Evolutionary conservation across 2,113 vertebrate genomes (phyloP).

Genomic region (Anhinga rufa): DNA sequence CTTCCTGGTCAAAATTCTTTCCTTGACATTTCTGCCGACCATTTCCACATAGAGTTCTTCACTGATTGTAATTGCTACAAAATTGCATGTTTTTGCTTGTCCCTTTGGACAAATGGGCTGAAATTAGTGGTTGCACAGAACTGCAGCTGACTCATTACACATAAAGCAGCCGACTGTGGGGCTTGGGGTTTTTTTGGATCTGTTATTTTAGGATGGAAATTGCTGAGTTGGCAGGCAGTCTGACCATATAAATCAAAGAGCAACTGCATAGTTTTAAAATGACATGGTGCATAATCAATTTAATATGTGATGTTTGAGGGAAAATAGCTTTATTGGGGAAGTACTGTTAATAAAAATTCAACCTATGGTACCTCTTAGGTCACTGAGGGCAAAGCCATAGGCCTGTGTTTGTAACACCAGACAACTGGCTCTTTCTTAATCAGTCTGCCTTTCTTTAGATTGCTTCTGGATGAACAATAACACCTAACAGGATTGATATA

Average conservation of each 20-base stretch:
- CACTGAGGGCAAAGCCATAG: conserved; percentile 14
- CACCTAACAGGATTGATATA: background rate
- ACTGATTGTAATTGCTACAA: conserved; percentile 58
- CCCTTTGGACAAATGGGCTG: conserved; percentile 51
- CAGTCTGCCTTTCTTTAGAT: background rate
- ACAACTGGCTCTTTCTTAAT: conserved; percentile 27
- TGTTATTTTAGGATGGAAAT: conserved; percentile 64
- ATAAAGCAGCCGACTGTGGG: background rate
- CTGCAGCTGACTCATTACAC: conserved; percentile 65
- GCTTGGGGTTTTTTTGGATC: background rate
- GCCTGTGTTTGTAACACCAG: background rate
- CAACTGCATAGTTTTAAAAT: conserved; percentile 63
- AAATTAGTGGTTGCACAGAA: conserved; percentile 56
- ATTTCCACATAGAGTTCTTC: conserved; percentile 31
- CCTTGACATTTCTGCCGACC: conserved; percentile 15
- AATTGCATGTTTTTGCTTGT: conserved; percentile 60
- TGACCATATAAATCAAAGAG: conserved; percentile 56
- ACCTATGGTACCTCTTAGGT: background rate
- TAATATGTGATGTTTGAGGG: conserved; percentile 46
- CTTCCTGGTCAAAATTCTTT: background rate
- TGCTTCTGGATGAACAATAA: conserved; percentile 16
- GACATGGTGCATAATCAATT: conserved; percentile 58
- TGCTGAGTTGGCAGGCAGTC: conserved; percentile 50
- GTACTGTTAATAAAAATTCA: conserved; percentile 31
- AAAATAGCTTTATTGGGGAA: conserved; percentile 47